These are phyloP conservation scores for Zoanthus sansibaricus DNA, from an alignment of 92 coral and sea anemone genomes.

Conservation along the genomic window DNA sequence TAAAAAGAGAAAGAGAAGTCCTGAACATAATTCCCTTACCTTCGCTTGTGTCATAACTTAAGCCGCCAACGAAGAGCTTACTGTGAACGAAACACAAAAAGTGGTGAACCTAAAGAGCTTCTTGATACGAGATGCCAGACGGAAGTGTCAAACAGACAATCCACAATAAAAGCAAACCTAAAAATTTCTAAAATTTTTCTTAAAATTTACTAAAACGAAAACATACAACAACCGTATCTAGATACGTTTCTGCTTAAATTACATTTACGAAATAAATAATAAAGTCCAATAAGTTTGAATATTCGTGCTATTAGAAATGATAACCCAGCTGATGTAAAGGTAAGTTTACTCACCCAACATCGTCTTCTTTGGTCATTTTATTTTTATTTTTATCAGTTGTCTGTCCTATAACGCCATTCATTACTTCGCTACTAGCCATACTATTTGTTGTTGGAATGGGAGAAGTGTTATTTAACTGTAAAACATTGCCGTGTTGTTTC, in stretches of 20 bases:
- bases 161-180: neutral
- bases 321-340: slow-evolving; percentile 37
- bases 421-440: slow-evolving; percentile 79
- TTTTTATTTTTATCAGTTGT: slow-evolving; percentile 72
- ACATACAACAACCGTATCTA: neutral
- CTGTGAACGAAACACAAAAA: slow-evolving; percentile 67
- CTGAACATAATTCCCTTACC: slow-evolving; percentile 70
- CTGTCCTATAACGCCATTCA: slow-evolving; percentile 79
- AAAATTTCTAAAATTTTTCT: slow-evolving; percentile 15
- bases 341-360: slow-evolving; percentile 80
- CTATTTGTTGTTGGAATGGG: slow-evolving; percentile 47
- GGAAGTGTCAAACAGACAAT: slow-evolving; percentile 45
- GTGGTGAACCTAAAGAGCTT: slow-evolving; percentile 9
- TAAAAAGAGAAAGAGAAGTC: slow-evolving; percentile 21
- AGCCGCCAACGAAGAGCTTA: slow-evolving; percentile 99
- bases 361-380: slow-evolving; percentile 96
- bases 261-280: slow-evolving; percentile 29
- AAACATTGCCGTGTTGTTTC: slow-evolving; percentile 65
- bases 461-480: slow-evolving; percentile 62
- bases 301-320: slow-evolving; percentile 43
- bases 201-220: slow-evolving; percentile 4
- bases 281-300: slow-evolving; percentile 37
- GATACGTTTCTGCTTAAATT: neutral
- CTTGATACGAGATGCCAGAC: neutral
- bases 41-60: slow-evolving; percentile 95